Evolutionary conservation across 2,113 vertebrate species (phyloP).

Genomic region (Psammodynastes pulverulentus): DNA sequence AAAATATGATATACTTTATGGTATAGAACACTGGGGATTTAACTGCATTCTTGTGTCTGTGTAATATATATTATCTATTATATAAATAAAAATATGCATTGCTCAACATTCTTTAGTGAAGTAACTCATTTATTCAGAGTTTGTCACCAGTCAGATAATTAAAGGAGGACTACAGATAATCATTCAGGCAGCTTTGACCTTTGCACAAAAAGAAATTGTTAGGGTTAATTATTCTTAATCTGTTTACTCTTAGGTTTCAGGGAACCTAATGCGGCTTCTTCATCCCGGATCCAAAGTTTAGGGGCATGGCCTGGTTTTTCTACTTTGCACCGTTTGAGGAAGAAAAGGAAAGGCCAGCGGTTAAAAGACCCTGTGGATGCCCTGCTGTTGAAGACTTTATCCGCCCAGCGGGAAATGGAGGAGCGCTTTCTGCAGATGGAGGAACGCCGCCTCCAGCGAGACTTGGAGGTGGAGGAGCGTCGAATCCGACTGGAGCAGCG

Average conservation of each 20-base stretch:
- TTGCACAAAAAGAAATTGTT: background rate
- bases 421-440: constrained; percentile 78
- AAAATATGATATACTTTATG: background rate
- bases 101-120: background rate
- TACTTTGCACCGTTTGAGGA: constrained; percentile 51
- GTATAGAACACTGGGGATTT: background rate
- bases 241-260: constrained; percentile 61
- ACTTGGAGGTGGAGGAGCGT: constrained; percentile 74
- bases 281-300: constrained; percentile 36
- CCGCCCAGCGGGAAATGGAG: constrained; percentile 74
- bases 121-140: background rate
- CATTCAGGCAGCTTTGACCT: background rate
- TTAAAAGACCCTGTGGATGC: constrained; percentile 63
- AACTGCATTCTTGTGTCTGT: background rate
- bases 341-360: constrained; percentile 46
- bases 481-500: constrained; percentile 79
- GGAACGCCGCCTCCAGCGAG: constrained; percentile 72
- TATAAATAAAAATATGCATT: background rate
- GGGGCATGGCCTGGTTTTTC: constrained; percentile 44
- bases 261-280: constrained; percentile 72
- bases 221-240: background rate
- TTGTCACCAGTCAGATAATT: fast-evolving
- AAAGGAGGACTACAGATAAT: background rate
- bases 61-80: fast-evolving
- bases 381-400: constrained; percentile 74